Percentiles rank a stretch among this genome's conserved stretches.
These are phyloP conservation scores for Micromys minutus DNA, from an alignment of 2,113 vertebrate species.

Conservation along the genomic window DNA sequence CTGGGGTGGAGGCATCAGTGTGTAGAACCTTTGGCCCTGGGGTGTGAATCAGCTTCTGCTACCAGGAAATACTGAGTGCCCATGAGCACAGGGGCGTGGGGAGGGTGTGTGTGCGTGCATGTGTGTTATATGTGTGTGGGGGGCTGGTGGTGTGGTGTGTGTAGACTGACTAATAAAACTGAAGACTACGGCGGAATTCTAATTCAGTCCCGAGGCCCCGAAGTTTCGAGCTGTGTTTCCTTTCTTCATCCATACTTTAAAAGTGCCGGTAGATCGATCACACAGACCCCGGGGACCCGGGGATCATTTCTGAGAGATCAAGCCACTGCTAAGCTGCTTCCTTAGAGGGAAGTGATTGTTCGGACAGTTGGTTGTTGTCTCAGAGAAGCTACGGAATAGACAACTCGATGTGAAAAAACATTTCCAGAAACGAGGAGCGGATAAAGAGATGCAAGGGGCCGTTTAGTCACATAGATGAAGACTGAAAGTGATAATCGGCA, in stretches of 20 bases:
- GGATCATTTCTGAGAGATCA: slow-evolving; percentile 12
- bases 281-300: background rate
- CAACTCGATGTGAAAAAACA: slow-evolving; percentile 16
- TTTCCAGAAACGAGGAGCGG: slow-evolving; percentile 32
- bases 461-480: slow-evolving; percentile 1
- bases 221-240: background rate
- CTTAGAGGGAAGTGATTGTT: slow-evolving; percentile 55
- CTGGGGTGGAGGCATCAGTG: background rate
- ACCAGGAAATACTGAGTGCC: background rate
- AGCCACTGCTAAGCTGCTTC: slow-evolving; percentile 26
- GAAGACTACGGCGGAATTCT: background rate
- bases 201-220: background rate
- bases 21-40: background rate
- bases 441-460: slow-evolving; percentile 44
- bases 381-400: slow-evolving; percentile 16
- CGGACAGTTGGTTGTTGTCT: background rate
- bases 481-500: background rate
- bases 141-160: no score
- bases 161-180: background rate
- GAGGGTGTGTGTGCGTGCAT: background rate
- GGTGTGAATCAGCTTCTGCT: background rate
- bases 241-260: background rate
- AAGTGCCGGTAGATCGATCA: background rate
- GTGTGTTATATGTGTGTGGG: background rate
- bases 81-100: no score